Evolutionary conservation across 2,797 vertebrate species (phyloP).

Genomic region (Manis pentadactyla): DNA sequence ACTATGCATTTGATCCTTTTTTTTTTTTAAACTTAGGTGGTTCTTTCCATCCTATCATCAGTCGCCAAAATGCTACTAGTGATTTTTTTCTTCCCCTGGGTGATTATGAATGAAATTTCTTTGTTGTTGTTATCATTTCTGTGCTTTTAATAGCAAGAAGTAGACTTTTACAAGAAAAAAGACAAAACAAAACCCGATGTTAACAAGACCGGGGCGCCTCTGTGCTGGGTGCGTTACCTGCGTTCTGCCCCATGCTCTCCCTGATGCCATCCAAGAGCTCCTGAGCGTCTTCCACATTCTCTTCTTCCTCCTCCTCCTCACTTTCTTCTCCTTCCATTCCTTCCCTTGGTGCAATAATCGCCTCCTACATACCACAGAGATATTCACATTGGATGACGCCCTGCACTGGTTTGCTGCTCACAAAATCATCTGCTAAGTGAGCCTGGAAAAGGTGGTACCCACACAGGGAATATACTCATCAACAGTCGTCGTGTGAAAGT

Average conservation of each 20-base stretch:
- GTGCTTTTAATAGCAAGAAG: neutral
- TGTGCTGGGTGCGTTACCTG: conserved; percentile 82
- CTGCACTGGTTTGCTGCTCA: neutral
- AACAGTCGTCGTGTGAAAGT: neutral
- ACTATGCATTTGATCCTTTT: neutral
- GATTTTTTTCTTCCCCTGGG: neutral
- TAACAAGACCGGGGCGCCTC: fast-evolving
- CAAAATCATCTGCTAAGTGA: neutral
- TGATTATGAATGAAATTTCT: neutral
- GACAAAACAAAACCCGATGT: fast-evolving
- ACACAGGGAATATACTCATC: fast-evolving
- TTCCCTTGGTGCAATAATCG: conserved; percentile 76
- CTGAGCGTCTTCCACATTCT: conserved; percentile 82
- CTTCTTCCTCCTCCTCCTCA: conserved; percentile 82
- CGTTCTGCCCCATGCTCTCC: conserved; percentile 91
- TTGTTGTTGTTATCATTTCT: neutral
- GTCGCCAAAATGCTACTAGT: neutral
- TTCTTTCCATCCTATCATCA: neutral
- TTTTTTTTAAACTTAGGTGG: neutral
- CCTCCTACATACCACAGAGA: conserved; percentile 78
- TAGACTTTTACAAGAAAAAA: neutral
- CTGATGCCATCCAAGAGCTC: conserved; percentile 89
- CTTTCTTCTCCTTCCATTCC: conserved; percentile 61
- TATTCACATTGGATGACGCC: neutral
- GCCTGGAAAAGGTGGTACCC: neutral